Conservation (phyloP, 2,113 vertebrate species). For the Ancistrus triradiatus region DNA sequence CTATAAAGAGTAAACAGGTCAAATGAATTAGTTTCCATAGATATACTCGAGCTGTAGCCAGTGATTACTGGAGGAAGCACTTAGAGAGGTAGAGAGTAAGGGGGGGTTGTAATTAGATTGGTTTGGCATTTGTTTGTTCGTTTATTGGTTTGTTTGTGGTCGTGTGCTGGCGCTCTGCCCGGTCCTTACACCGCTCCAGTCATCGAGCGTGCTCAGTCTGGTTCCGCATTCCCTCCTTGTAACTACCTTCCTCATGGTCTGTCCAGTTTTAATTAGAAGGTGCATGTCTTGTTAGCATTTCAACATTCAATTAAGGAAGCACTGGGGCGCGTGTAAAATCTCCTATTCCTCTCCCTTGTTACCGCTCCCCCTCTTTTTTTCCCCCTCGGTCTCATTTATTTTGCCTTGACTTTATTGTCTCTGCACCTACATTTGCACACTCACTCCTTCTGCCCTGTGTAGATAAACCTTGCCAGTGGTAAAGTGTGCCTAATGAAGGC, state of each 20-base stretch:
- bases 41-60: slow-evolving; percentile 38
- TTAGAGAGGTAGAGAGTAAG: slow-evolving; percentile 30
- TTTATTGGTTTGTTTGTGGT: slow-evolving; percentile 55
- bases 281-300: slow-evolving; percentile 73
- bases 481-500: slow-evolving; percentile 36
- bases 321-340: slow-evolving; percentile 54
- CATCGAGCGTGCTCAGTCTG: slow-evolving; percentile 50
- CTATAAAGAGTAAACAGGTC: slow-evolving; percentile 45
- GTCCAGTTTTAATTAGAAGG: slow-evolving; percentile 70
- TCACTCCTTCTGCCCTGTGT: slow-evolving; percentile 9
- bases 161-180: slow-evolving; percentile 59
- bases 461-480: slow-evolving; percentile 25
- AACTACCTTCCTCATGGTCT: slow-evolving; percentile 53
- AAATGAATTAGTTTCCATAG: slow-evolving; percentile 46
- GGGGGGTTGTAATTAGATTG: slow-evolving; percentile 42
- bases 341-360: slow-evolving; percentile 3
- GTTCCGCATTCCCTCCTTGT: slow-evolving; percentile 48
- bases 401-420: slow-evolving; percentile 2
- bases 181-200: slow-evolving; percentile 50
- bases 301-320: slow-evolving; percentile 74
- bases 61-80: slow-evolving; percentile 45
- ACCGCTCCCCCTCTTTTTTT: slow-evolving; percentile 13
- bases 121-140: slow-evolving; percentile 60
- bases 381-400: slow-evolving; percentile 10
- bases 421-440: not conserved